These are phyloP conservation scores for Limnephilus lunatus DNA, from an alignment of 2,888 invertebrate species.

Conservation along the genomic window DNA sequence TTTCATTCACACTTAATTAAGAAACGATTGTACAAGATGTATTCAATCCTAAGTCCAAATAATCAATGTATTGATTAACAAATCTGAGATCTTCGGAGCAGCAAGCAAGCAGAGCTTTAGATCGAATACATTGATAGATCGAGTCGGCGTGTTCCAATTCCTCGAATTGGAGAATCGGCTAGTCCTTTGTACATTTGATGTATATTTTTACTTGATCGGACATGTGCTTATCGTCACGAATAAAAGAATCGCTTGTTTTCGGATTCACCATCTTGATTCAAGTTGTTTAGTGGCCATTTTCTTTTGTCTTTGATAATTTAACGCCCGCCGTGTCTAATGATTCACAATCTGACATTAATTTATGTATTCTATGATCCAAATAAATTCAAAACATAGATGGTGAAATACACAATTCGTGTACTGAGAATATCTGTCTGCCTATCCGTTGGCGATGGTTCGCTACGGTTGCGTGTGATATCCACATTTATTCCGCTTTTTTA, in stretches of 20 bases:
- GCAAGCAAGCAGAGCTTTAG: not conserved
- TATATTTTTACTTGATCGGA: conserved; percentile 43
- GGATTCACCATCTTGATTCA: not conserved
- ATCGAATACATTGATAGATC: conserved; percentile 38
- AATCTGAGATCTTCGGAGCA: conserved; percentile 14
- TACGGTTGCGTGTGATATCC: conserved; percentile 43
- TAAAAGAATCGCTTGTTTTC: conserved; percentile 23
- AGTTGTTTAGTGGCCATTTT: conserved; percentile 26
- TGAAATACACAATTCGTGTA: conserved; percentile 40
- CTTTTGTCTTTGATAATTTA: conserved; percentile 55
- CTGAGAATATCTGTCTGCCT: conserved; percentile 27
- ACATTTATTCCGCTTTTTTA: conserved; percentile 44
- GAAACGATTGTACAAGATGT: conserved; percentile 40
- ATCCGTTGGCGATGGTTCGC: not conserved
- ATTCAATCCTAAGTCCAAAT: conserved; percentile 37
- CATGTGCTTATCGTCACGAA: conserved; percentile 51
- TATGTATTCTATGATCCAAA: conserved; percentile 50
- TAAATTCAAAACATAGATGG: conserved; percentile 50
- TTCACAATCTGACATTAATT: conserved; percentile 51
- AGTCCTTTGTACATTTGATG: conserved; percentile 49
- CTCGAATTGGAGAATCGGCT: conserved; percentile 21
- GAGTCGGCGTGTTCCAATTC: conserved; percentile 16
- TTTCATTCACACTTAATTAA: conserved; percentile 50
- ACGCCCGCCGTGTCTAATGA: conserved; percentile 48
- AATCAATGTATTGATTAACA: conserved; percentile 52